These are phyloP conservation scores for Dunckerocampus dactyliophorus DNA, from an alignment of 2,113 vertebrate species.

Conservation along the genomic window DNA sequence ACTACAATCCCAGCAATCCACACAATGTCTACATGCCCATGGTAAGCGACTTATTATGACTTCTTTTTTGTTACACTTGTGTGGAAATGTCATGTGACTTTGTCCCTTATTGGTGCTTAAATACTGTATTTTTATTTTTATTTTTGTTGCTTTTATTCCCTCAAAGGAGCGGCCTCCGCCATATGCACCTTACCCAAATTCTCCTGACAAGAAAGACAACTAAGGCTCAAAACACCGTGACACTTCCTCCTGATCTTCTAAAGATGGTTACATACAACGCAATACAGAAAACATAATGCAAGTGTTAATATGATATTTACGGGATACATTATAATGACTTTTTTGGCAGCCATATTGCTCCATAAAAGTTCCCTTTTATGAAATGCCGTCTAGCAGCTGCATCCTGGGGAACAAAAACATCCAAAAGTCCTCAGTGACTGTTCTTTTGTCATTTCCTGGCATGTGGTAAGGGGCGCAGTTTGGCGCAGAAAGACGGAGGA, in stretches of 20 bases:
- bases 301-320: too few species aligned
- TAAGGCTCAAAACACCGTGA: conserved; percentile 39
- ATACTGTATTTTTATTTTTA: neutral
- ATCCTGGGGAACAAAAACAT: neutral
- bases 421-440: conserved; percentile 6
- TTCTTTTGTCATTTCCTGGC: neutral
- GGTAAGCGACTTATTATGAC: conserved; percentile 65
- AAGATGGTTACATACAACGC: conserved; percentile 5
- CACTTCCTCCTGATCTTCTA: conserved; percentile 21
- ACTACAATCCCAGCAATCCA: conserved; percentile 86
- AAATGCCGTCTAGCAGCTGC: conserved; percentile 8
- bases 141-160: neutral
- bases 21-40: conserved; percentile 90
- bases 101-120: neutral
- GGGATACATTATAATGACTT: neutral
- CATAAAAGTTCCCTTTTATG: conserved; percentile 8
- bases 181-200: conserved; percentile 69
- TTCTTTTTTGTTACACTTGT: neutral
- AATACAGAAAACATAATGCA: conserved; percentile 18
- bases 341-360: conserved; percentile 4
- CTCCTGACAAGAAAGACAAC: conserved; percentile 80
- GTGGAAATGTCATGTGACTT: neutral
- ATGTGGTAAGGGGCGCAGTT: conserved; percentile 2
- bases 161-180: conserved; percentile 81
- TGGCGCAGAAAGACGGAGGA: conserved; percentile 6